Percentiles rank a stretch among this genome's conserved stretches.
Evolutionary conservation across 2,888 invertebrate species (phyloP).

Genomic region (Colostygia pectinataria): DNA sequence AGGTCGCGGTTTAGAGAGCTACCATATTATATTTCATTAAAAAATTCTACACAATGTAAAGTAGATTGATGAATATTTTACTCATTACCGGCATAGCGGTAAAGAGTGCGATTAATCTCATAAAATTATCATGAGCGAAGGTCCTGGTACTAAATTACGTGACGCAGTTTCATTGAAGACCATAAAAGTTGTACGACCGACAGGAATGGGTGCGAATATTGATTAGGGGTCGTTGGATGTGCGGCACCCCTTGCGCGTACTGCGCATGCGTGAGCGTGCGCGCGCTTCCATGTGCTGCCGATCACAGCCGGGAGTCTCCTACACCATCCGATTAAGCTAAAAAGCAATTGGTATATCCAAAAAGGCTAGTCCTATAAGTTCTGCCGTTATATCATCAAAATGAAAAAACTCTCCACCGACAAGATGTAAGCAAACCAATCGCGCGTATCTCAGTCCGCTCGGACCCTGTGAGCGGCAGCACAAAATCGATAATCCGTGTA

Average conservation of each 20-base stretch:
- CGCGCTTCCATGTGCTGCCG: slow-evolving; percentile 52
- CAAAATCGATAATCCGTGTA: slow-evolving; percentile 69
- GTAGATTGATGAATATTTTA: no score
- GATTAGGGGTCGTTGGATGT: slow-evolving; percentile 67
- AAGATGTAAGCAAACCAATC: slow-evolving; percentile 40
- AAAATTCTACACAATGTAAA: no score
- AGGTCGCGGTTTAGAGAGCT: no score
- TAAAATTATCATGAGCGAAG: slow-evolving; percentile 20
- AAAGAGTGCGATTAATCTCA: slow-evolving; percentile 6
- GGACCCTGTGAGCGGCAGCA: slow-evolving; percentile 46
- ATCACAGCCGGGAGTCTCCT: slow-evolving; percentile 44
- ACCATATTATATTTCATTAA: no score
- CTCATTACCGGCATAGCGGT: no score
- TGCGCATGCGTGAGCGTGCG: slow-evolving; percentile 36
- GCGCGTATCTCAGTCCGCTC: slow-evolving; percentile 38
- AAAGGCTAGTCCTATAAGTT: slow-evolving; percentile 19
- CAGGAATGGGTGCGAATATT: slow-evolving; percentile 69
- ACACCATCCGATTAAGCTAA: slow-evolving; percentile 39
- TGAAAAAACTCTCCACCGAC: slow-evolving; percentile 27
- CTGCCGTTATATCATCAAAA: slow-evolving; percentile 28
- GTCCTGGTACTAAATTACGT: slow-evolving; percentile 26
- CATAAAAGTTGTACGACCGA: slow-evolving; percentile 63
- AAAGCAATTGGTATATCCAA: slow-evolving; percentile 8
- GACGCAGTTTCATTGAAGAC: slow-evolving; percentile 54
- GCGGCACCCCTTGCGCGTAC: slow-evolving; percentile 39